Evolutionary conservation across 2,888 invertebrate species (phyloP), one percentile per base, ranked within the genome.

Genomic region (Ophion ellenae): DNA sequence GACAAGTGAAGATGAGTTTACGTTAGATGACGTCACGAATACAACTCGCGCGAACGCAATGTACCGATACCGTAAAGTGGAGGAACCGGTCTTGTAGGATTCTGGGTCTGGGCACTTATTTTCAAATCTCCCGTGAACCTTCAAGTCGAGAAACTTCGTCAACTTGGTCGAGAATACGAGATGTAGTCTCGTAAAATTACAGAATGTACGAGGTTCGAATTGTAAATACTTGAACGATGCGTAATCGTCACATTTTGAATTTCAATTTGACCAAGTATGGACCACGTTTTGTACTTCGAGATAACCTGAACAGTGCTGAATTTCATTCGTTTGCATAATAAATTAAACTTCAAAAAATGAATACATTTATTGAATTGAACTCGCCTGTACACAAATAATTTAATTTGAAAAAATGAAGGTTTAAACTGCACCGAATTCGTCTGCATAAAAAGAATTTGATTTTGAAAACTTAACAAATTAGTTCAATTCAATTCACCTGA

Each of bases 201-300:
- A 40, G n/a, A 67, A 45, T 20, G 3, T 14, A 64, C 90, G 74
- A 89, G 11, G 5, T 53, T 53, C 14, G 11, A 47, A 47, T 47
- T 14, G 14, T 47, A 14, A 14, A 11, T 47, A 11, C 10, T 47
- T 10, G 47, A 2, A 53, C 53, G 4, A 53, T 53, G 45, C 53
- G 53, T 3, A 53, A 47, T 47, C 47, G 14, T 47, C 47, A 47
- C 3, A 47, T 47, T 47, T 47, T 47, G 10, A 11, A 47, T 47
- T 14, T 47, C 11, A 14, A 47, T 47, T 14, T 10, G 4, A 47
- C 10, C 10, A 11, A 14, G 47, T 10, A 10, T 11, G 11, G 1
- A 11, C 47, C 11, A 47, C 47, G 2, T 32, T 32, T 32, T 32
- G 32, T 32, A 4, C 32, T 4, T 32, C 32, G 32, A 32, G 32